Base-by-base conservation (phyloP, 1,140 invertebrate genomes). In the Anthonomus grandis region DNA sequence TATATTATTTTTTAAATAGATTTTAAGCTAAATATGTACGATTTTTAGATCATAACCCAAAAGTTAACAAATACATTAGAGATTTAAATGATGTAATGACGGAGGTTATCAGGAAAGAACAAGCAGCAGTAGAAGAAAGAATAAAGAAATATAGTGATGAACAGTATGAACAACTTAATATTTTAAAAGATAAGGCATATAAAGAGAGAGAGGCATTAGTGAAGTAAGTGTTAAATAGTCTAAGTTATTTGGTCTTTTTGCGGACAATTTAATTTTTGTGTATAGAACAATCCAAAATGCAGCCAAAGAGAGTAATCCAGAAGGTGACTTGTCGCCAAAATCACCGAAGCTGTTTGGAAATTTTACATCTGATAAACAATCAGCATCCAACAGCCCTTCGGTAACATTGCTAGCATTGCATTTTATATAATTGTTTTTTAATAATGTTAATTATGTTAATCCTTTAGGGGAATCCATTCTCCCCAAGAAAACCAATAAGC, bases 101-200 rank as follows among this genome's bases (percentile, higher is more conserved):
- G 24, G 75, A 78, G 63, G 71, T 69, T 54, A 66, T 81, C 13
- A 76, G 76, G 50, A 67, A 68, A 17, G 72, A 80, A 70, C 65
- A 71, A 53, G 53, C 64, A 18, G 57, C 65, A n/a, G 72, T 75
- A 39, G 79, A 81, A 61, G 74, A 80, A 58, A 75, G 73, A 64
- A 78, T 82, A 56, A 73, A 75, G 39, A 60, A 64, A 42, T 82
- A 71, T 53, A 76, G 76, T 10, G 73, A 76, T 27, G 69, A 80
- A 48, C 78, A 81, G 55, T 76, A 78, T 72, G 70, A 74, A 25
- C 59, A 71, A 36, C 64, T 82, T 27, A 78, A 81, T 46, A 64
- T 73, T 23, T 76, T 76, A 59, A 71, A 75, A 21, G 77, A 79
- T 48, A 71, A 67, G 48, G 76, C 74, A 27, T 75, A 77, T 54